Percentiles rank a stretch among this genome's conserved stretches.
Evolutionary conservation across 2,113 vertebrate species (phyloP).

Genomic region (Oenanthe oenanthe): DNA sequence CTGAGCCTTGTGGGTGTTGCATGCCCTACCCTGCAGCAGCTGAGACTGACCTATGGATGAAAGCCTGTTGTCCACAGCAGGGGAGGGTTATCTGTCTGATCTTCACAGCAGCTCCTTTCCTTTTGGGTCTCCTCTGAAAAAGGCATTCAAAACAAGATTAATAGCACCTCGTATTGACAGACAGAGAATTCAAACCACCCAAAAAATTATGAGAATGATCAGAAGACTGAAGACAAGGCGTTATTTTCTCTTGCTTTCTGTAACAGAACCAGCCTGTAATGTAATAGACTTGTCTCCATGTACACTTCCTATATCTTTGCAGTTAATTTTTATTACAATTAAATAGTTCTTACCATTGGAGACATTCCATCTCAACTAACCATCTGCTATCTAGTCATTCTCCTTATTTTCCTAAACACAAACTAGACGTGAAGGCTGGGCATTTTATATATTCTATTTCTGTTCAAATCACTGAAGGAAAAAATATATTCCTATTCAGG

Average conservation of each 20-base stretch:
- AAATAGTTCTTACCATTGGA: background rate
- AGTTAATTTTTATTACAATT: background rate
- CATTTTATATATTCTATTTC: background rate
- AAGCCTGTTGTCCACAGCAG: background rate
- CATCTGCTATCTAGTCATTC: background rate
- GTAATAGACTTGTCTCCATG: background rate
- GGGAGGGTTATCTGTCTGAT: background rate
- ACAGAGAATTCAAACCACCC: background rate
- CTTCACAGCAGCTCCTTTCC: background rate
- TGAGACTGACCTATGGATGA: fast-evolving
- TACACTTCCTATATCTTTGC: background rate
- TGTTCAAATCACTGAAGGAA: background rate
- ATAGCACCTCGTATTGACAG: background rate
- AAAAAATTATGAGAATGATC: background rate
- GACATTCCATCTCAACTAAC: background rate
- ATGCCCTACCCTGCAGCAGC: background rate
- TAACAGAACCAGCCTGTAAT: background rate
- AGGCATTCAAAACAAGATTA: background rate
- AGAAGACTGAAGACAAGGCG: background rate
- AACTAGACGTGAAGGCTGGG: background rate
- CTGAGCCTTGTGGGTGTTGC: background rate
- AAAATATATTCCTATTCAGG: background rate
- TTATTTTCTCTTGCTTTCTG: background rate
- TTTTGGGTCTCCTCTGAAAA: background rate
- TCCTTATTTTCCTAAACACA: background rate